These are phyloP conservation scores for Phania funesta DNA, from an alignment of 2,888 invertebrate species.

Conservation along the genomic window DNA sequence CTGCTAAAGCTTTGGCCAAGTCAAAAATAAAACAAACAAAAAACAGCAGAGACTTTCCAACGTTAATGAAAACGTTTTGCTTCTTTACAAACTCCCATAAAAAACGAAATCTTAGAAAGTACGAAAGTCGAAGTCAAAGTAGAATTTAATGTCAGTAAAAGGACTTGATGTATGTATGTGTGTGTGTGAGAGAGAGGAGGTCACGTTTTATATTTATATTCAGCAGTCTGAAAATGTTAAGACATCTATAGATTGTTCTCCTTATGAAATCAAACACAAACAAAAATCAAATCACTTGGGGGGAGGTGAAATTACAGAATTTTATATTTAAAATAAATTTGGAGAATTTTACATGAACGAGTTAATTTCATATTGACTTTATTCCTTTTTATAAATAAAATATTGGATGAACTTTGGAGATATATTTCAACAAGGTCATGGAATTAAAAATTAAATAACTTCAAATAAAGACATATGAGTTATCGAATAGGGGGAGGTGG, in stretches of 20 bases:
- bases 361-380: too few relatives aligned
- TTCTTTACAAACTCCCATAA: not conserved
- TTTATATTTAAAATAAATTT: too few relatives aligned
- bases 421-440: too few relatives aligned
- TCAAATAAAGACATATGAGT: too few relatives aligned
- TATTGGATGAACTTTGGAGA: too few relatives aligned
- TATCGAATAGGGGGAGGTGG: too few relatives aligned
- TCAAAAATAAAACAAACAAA: too few relatives aligned
- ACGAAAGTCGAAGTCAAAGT: too few relatives aligned
- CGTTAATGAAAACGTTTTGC: not conserved
- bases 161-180: not conserved
- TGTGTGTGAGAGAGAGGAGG: not conserved
- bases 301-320: not conserved
- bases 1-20: not conserved
- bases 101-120: not conserved
- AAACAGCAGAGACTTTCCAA: not conserved
- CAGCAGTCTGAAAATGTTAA: slow-evolving; percentile 49
- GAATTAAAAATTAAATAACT: too few relatives aligned
- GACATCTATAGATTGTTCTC: slow-evolving; percentile 47
- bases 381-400: too few relatives aligned
- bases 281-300: not conserved
- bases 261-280: not conserved
- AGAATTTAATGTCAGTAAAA: not conserved
- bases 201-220: slow-evolving; percentile 56
- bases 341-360: too few relatives aligned